phyloP scores from a whole-genome alignment of 92 coral and sea anemone species.

The Pocillopora grandis region DNA sequence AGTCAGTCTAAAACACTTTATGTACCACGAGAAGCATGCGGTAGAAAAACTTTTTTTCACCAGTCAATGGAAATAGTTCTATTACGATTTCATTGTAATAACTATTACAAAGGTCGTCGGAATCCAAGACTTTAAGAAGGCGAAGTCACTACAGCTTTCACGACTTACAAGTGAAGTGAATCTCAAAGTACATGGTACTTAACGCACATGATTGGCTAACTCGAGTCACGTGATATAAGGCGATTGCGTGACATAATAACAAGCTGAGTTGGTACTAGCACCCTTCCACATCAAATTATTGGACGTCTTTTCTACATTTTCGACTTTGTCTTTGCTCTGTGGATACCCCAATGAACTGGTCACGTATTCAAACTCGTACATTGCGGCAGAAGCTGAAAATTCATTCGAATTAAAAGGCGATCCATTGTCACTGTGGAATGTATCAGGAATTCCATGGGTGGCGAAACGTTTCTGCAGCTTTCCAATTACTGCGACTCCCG shows the following conservation, averaged over 20 bases:
- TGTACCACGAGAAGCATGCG: too few species aligned
- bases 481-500: slow-evolving; percentile 14
- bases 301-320: slow-evolving; percentile 44
- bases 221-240: slow-evolving; percentile 1
- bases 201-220: not conserved
- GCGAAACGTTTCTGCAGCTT: slow-evolving; percentile 49
- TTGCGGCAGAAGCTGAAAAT: slow-evolving; percentile 33
- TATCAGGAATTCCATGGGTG: slow-evolving; percentile 52
- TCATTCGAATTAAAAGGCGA: slow-evolving; percentile 36
- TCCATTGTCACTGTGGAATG: slow-evolving; percentile 46
- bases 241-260: slow-evolving; percentile 7
- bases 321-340: slow-evolving; percentile 47
- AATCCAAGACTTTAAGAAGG: too few species aligned
- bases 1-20: too few species aligned
- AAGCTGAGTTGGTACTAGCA: slow-evolving; percentile 16
- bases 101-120: too few species aligned
- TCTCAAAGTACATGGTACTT: not conserved
- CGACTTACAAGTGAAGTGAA: too few species aligned
- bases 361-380: slow-evolving; percentile 46
- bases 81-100: too few species aligned
- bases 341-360: slow-evolving; percentile 57
- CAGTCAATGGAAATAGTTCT: too few species aligned
- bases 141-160: too few species aligned
- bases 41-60: too few species aligned
- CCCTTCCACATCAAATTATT: slow-evolving; percentile 34